Evolutionary conservation across 2,113 vertebrate species (phyloP).

Genomic region (Phoenicopterus ruber): DNA sequence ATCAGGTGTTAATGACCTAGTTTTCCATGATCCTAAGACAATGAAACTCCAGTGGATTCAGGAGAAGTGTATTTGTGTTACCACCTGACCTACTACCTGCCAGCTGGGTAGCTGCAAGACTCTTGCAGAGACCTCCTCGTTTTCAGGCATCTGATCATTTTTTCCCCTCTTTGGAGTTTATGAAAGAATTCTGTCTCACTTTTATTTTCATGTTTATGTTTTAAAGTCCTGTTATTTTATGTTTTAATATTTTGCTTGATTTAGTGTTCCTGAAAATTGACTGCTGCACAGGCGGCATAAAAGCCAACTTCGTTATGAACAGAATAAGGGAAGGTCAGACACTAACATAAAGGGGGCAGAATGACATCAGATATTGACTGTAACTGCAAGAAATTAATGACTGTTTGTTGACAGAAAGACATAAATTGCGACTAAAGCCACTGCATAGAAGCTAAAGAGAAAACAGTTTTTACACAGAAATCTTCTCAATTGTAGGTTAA

Average conservation of each 20-base stretch:
- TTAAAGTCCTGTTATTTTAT: background rate
- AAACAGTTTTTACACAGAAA: slow-evolving; percentile 56
- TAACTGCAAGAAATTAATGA: slow-evolving; percentile 62
- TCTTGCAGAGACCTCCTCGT: background rate
- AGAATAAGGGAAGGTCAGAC: slow-evolving; percentile 49
- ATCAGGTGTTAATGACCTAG: background rate
- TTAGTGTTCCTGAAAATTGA: slow-evolving; percentile 17
- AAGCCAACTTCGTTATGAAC: slow-evolving; percentile 41
- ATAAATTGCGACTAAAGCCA: background rate
- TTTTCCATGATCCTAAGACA: background rate
- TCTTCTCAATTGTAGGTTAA: slow-evolving; percentile 28
- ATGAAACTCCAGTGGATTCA: background rate
- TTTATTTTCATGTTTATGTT: background rate
- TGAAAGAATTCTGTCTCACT: background rate
- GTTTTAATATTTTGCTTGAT: slow-evolving; percentile 22
- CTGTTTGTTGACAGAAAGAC: slow-evolving; percentile 47
- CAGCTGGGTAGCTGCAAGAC: background rate
- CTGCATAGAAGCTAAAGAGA: background rate
- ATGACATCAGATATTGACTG: slow-evolving; percentile 55
- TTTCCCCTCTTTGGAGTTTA: background rate
- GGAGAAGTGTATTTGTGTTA: background rate
- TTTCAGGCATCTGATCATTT: background rate
- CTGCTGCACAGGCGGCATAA: background rate
- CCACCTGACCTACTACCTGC: background rate
- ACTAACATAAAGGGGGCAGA: slow-evolving; percentile 40